Base-by-base conservation (phyloP, 1,140 invertebrate genomes). In the Apis laboriosa region DNA sequence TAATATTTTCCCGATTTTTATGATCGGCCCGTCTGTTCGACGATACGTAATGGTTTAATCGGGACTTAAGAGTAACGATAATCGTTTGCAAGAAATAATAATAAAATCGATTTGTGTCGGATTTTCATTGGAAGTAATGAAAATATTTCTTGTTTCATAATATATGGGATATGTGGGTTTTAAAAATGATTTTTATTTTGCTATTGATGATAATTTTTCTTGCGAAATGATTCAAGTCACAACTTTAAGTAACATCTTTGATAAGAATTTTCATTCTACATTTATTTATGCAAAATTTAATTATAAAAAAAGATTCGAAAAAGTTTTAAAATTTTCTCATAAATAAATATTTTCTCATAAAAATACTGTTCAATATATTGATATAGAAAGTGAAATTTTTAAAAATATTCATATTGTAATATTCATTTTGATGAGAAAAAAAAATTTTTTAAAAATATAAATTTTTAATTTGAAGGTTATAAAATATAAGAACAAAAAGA, bases 111-210 rank as follows among this genome's bases (percentile, higher is more conserved):
- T 64, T 64, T 12, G 63, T 24, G 15, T 24, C n/a, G 61, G 0
- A n/a, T 60, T 60, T 60, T n/a, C 58, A 60, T 21, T 11, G 21
- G 58, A 3, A 21, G 21, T 17, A 60, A 5, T 21, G 58, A 60
- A 24, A 2, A 13, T 63, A 12, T 61, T 24, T 61, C 60, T n/a
- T 63, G 60, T 63, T 63, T 63, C n/a, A 12, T n/a, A 63, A 63
- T 24, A 24, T 24, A 24, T 5, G 12, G 0, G 1, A 63, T 2
- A n/a, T 24, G 7, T 5, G 5, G 1, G 0, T 24, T n/a, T 15
- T 15, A n/a, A 11, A n/a, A 63, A 24, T 5, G 0, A 12, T 13
- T 8, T 63, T 24, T 24, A 63, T 43, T 43, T 43, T 43, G 5
- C 34, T 0, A 11, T 3, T 0, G n/a, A 1, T 12, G 5, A 15